A percentile compares a stretch with the other conserved stretches of the same genome.
These are phyloP conservation scores for Melanaphis sacchari DNA, from an alignment of 1,140 invertebrate genomes.

Conservation along the genomic window DNA sequence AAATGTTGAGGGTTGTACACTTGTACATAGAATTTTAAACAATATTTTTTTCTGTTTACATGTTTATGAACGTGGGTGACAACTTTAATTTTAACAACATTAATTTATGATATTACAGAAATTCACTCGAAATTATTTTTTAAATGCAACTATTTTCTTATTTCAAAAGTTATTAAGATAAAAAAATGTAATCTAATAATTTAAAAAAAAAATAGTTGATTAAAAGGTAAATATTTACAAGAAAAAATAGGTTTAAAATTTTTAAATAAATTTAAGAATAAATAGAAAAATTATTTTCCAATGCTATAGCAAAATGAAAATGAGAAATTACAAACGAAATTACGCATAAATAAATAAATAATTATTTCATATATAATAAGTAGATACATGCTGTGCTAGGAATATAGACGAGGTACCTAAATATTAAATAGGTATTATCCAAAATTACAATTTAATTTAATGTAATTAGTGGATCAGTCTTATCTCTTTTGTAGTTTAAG, in stretches of 20 bases:
- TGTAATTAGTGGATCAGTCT: not conserved
- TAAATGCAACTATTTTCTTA: too few species aligned
- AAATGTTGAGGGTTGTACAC: not conserved
- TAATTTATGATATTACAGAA: too few species aligned
- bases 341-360: too few species aligned
- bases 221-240: not conserved
- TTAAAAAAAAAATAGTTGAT: not conserved
- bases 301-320: not conserved
- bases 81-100: too few species aligned
- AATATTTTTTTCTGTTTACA: not conserved
- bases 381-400: too few species aligned
- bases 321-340: not conserved
- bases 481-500: not conserved
- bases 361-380: too few species aligned
- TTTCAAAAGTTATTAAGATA: not conserved
- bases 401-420: too few species aligned
- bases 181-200: not conserved
- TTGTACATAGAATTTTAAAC: not conserved
- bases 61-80: too few species aligned
- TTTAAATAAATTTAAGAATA: not conserved
- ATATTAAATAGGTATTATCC: too few species aligned
- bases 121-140: too few species aligned
- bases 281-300: not conserved
- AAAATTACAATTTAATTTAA: not conserved
- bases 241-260: not conserved